Base-by-base conservation (phyloP, 1,140 invertebrate species). In the Microplitis demolitor region DNA sequence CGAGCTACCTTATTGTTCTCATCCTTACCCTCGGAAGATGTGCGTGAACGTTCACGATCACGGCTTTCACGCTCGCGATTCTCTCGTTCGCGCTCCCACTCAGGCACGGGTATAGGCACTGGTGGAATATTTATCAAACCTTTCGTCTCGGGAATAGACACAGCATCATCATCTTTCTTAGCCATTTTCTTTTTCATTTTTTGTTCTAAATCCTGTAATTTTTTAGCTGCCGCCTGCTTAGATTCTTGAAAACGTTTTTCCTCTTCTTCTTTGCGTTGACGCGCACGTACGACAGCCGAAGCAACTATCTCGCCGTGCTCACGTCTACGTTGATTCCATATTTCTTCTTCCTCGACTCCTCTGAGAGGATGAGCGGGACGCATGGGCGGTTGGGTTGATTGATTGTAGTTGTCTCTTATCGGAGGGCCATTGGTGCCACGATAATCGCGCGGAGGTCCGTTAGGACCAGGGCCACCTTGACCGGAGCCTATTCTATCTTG, bases 201-300 rank as follows among this genome's bases (percentile, higher is more conserved):
- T 70, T 92, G 89, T 67, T 92, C 90, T 3, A 92, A 78, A 77
- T 89, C 87, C 74, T 90, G 89, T 14, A 92, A 78, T 79, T 92
- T 92, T 70, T 92, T 91, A 11, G 88, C 88, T 37, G 91, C 91
- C 9, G 90, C 85, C 79, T 88, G 86, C 73, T 88, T 88, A 11
- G 86, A 89, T 73, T 91, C 88, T 74, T 92, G 90, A 77, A 89
- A 93, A 62, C 92, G 90, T 76, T 94, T 92, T 80, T 96, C 94
- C 81, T 95, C 94, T 78, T 96, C 93, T 78, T 95, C 93, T 77
- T 94, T 92, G 11, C 93, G 88, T 74, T 93, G 91, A 31, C 93
- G 90, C 0, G 94, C 94, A 66, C 93, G 88, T 75, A 94, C 93
- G 3, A 94, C 91, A 1, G 90, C 92, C 51, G 90, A 88, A 1